phyloP scores from a whole-genome alignment of 2,113 vertebrate genomes.

The Campylomormyrus numenius region DNA sequence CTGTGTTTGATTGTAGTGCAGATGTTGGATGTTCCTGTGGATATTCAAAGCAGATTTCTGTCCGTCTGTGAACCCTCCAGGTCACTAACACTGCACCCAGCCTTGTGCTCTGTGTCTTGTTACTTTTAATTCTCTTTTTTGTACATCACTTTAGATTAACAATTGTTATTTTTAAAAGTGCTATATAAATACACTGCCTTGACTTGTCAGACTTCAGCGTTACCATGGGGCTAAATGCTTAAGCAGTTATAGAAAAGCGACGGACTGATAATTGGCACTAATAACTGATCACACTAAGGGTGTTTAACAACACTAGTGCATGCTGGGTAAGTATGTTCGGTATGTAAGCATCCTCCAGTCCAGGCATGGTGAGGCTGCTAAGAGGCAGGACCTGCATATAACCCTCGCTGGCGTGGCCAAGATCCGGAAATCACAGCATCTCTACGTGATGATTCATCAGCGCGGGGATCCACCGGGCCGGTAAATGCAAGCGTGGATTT shows the following conservation, averaged over 20 bases:
- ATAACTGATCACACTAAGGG: neutral
- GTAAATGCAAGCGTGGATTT: neutral
- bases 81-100: neutral
- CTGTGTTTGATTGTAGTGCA: neutral
- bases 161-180: neutral
- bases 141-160: neutral
- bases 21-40: neutral
- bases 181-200: neutral
- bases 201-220: neutral
- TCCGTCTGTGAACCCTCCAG: neutral
- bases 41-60: neutral
- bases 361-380: neutral
- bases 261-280: neutral
- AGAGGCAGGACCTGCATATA: neutral
- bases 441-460: constrained; percentile 3
- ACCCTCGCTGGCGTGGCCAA: neutral
- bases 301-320: neutral
- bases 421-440: neutral
- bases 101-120: neutral
- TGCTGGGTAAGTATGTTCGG: neutral
- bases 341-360: neutral
- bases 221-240: neutral
- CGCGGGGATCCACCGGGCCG: neutral
- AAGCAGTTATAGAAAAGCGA: neutral
- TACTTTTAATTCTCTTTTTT: neutral